Conservation (phyloP, 2,888 invertebrate genomes). For the Aphodius sticticus region DNA sequence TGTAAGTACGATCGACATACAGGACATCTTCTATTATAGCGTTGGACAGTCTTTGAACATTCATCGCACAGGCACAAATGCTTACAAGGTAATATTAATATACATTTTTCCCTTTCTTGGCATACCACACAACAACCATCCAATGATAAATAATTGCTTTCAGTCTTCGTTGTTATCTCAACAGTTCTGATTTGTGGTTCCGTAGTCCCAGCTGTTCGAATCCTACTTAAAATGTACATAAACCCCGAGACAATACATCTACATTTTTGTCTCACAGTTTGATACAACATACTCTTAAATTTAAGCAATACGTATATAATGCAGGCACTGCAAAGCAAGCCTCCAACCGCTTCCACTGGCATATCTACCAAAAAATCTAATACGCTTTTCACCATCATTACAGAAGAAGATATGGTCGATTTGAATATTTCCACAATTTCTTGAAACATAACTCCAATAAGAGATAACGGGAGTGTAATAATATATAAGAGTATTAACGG, state of each 20-base stretch:
- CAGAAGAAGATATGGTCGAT: not conserved
- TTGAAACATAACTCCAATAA: not conserved
- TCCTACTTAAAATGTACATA: not conserved
- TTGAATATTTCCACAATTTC: not conserved
- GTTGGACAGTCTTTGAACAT: slow-evolving; percentile 62
- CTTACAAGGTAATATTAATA: slow-evolving; percentile 65
- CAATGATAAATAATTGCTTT: not conserved
- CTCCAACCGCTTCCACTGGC: slow-evolving; percentile 50
- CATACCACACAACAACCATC: slow-evolving; percentile 65
- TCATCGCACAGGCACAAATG: slow-evolving; percentile 66
- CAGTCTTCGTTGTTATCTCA: not conserved
- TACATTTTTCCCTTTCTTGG: slow-evolving; percentile 65
- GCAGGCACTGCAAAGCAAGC: slow-evolving; percentile 48
- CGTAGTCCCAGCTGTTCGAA: not conserved
- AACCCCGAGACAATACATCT: not conserved
- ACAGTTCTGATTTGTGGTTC: not conserved
- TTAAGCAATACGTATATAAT: slow-evolving; percentile 48
- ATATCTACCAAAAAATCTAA: slow-evolving; percentile 51
- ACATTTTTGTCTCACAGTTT: slow-evolving; percentile 38
- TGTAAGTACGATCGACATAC: slow-evolving; percentile 66
- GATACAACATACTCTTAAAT: slow-evolving; percentile 47
- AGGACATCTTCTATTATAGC: slow-evolving; percentile 64
- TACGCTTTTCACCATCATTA: slow-evolving; percentile 31
- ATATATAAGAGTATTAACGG: slow-evolving; percentile 47
- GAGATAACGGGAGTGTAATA: slow-evolving; percentile 21